phyloP scores from a whole-genome alignment of 2,888 invertebrate genomes.

The Pseudanteris insignis region DNA sequence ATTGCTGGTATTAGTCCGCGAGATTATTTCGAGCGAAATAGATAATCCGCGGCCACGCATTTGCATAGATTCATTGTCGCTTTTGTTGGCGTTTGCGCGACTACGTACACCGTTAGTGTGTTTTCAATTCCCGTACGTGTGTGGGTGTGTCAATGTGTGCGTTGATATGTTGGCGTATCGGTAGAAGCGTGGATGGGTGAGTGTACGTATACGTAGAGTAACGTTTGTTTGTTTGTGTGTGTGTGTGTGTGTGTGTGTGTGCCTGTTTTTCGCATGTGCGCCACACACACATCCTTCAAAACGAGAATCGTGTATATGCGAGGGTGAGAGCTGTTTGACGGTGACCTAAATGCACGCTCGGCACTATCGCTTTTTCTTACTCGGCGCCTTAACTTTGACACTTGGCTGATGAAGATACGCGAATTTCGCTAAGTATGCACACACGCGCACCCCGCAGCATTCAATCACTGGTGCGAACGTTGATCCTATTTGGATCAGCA shows the following conservation, averaged over 20 bases:
- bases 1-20: slow-evolving; percentile 28
- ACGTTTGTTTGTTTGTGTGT: too few relatives aligned
- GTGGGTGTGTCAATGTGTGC: not conserved
- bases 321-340: too few relatives aligned
- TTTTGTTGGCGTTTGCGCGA: slow-evolving; percentile 21
- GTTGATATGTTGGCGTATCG: not conserved
- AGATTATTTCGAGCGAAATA: slow-evolving; percentile 36
- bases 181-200: not conserved
- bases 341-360: too few relatives aligned
- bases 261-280: too few relatives aligned
- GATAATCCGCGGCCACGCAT: slow-evolving; percentile 37
- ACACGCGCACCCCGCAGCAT: too few relatives aligned
- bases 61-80: slow-evolving; percentile 39
- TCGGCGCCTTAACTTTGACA: not conserved
- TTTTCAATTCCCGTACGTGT: not conserved
- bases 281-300: too few relatives aligned
- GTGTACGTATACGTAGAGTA: too few relatives aligned
- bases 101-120: not conserved
- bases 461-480: too few relatives aligned
- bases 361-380: too few relatives aligned
- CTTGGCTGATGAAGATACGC: not conserved
- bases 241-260: too few relatives aligned
- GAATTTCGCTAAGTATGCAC: not conserved
- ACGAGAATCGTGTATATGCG: too few relatives aligned
- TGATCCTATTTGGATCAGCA: too few relatives aligned